Conservation (phyloP, 2,888 invertebrate species). For the Drosophila cracens region DNA sequence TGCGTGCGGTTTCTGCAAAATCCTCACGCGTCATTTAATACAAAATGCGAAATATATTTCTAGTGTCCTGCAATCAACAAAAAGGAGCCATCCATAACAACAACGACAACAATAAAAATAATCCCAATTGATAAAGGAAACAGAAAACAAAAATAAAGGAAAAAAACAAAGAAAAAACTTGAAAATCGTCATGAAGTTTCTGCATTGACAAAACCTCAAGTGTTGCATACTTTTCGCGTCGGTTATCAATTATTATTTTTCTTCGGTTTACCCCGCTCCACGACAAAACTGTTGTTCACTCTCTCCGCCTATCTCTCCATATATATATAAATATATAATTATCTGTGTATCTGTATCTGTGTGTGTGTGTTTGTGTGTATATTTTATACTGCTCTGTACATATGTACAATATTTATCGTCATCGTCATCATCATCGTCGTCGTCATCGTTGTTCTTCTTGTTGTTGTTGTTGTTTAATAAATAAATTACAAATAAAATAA, state of each 20-base stretch:
- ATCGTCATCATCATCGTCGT: conserved; percentile 45
- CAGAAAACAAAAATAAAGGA: not conserved
- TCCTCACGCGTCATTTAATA: conserved; percentile 18
- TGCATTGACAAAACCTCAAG: conserved; percentile 43
- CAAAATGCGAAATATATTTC: conserved; percentile 22
- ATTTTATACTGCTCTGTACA: conserved; percentile 67
- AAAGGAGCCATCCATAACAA: conserved; percentile 24
- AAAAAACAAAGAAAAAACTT: conserved; percentile 6
- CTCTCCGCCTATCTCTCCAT: conserved; percentile 2
- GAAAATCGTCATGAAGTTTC: conserved; percentile 27
- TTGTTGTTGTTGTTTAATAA: conserved; percentile 64
- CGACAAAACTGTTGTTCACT: conserved; percentile 18
- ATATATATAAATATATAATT: conserved; percentile 17
- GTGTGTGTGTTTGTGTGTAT: conserved; percentile 53
- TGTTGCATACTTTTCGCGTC: conserved; percentile 55
- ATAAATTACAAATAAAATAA: conserved; percentile 66
- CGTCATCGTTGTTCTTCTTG: conserved; percentile 24
- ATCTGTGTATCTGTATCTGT: conserved; percentile 36
- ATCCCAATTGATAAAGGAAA: not conserved
- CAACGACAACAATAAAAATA: not conserved
- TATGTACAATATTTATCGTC: conserved; percentile 77
- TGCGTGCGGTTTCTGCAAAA: conserved; percentile 38
- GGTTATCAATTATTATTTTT: conserved; percentile 38
- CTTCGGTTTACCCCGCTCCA: conserved; percentile 24
- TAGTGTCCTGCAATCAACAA: conserved; percentile 25